Base-by-base conservation (phyloP, 2,113 vertebrate genomes). In the Rhea americana region DNA sequence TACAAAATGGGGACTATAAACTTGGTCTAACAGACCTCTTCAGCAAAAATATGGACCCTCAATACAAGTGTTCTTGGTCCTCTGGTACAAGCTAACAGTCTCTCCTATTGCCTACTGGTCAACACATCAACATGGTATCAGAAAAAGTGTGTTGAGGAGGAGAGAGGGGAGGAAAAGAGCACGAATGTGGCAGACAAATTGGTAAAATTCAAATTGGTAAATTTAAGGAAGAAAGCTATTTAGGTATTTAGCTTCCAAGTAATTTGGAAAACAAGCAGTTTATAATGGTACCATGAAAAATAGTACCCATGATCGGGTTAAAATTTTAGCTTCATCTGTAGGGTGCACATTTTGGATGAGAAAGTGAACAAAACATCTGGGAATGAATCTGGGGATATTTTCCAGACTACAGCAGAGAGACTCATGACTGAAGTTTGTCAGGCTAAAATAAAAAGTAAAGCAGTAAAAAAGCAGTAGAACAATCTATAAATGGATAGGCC, bases 321-420 rank as follows among this genome's bases (percentile, higher is more conserved):
- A 96, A 95, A 59, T 86, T 88, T 91, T 72, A 86, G 56, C 86
- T 84, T 86, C 35, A 72, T 35, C 59, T 90, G 88, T 3, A 81
- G 90, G 90, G 93, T 84, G 51, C 88, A 91, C 88, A 82, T 91
- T 95, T 94, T 95, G 96, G 92, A 90, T 90, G 88, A 71, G 82
- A 88, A 93, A 95, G 86, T 84, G 89, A 90, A 82, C 83, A 86
- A 84, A 96, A 95, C 89, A 96, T 96, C 88, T 95, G 93, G 90
- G 81, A 95, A 93, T 3, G 4, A 90, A 56, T 86, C 66, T 91
- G 56, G 39, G 74, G 80, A 94, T 92, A 19, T 72, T 93, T 95
- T 94, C 96, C 96, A 96, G 93, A 86, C 92, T 93, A 90, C 94
- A 91, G 92, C 32, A 91, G 77, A 76, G 95, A 94, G 92, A 96